Conservation (phyloP, 2,113 vertebrate genomes). For the Rhizomys pruinosus region DNA sequence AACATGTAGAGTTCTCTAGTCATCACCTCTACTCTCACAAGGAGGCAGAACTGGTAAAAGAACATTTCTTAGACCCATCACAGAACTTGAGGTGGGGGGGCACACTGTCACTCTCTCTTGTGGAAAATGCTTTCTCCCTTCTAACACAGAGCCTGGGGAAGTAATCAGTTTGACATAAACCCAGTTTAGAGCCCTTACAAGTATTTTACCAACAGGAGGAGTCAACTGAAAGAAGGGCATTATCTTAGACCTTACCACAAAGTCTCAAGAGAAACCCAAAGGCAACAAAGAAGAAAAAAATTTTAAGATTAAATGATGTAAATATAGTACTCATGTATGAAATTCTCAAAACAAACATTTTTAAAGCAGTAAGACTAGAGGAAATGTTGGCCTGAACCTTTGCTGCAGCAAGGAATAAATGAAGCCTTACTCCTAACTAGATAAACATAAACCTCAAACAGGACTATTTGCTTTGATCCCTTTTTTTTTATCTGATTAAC, state of each 20-base stretch:
- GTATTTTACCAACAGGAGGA: background rate
- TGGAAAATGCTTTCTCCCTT: background rate
- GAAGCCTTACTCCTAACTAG: background rate
- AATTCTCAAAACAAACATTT: no score
- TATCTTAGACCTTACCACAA: background rate
- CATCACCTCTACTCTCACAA: background rate
- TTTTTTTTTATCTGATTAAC: background rate
- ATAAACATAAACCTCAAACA: background rate
- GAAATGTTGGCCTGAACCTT: background rate
- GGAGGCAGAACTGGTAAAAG: background rate
- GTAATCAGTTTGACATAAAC: background rate
- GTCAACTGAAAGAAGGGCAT: no score
- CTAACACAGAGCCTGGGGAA: background rate
- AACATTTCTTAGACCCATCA: background rate
- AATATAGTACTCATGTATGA: no score
- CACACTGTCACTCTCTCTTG: background rate
- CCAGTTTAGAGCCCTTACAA: background rate
- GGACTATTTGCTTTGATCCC: background rate
- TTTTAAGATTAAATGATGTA: no score
- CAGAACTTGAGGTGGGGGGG: background rate
- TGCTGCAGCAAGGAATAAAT: background rate
- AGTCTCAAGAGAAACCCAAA: background rate
- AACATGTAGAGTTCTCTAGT: background rate
- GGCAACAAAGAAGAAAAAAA: background rate
- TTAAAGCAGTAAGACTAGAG: no score